Base-by-base conservation (phyloP, 23 tunicate genomes). In the Trididemnum clinides region DNA sequence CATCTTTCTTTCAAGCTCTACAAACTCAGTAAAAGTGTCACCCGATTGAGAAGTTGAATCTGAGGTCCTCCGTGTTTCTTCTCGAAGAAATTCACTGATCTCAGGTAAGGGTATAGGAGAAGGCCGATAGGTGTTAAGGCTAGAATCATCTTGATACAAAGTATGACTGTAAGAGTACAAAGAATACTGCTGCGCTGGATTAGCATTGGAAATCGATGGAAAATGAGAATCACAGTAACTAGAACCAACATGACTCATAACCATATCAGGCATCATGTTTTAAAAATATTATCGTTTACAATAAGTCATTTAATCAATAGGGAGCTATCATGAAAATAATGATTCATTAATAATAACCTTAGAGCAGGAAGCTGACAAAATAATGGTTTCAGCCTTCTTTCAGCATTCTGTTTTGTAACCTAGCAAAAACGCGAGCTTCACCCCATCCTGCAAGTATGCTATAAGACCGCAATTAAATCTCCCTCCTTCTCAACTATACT, bases 61-160 rank as follows among this genome's bases (percentile, higher is more conserved):
- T 6, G 37, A 54, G 29, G 6, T 73, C 22, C 6, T 26, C 10
- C 25, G 4, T 4, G 49, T 78, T 31, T 78, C 83, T 51, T 78
- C 83, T 10, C 83, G 65, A 3, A 78, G 27, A 78, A 78, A 78
- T 23, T 78, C 83, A 28, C 83, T 78, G 3, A 78, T 78, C 29
- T 78, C 83, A 2, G 83, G 83, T 27, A 78, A 51, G 21, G 80
- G 57, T 6, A 22, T 31, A 12, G 34, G 75, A n/a, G 66, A 5
- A 19, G 21, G 66, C 22, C 22, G 20, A 28, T n/a, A 59, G 25
- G 66, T 59, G 25, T 28, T 59, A 59, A n/a, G 27, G 25, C 22
- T 59, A 10, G 66, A n/a, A 25, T 28, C 20, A 5, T 4, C 25
- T 59, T 59, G 66, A 12, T 25, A 28, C 20, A 3, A 10, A n/a